Evolutionary conservation across 2,797 vertebrate genomes (phyloP).

Genomic region (Pteronotus mesoamericanus): DNA sequence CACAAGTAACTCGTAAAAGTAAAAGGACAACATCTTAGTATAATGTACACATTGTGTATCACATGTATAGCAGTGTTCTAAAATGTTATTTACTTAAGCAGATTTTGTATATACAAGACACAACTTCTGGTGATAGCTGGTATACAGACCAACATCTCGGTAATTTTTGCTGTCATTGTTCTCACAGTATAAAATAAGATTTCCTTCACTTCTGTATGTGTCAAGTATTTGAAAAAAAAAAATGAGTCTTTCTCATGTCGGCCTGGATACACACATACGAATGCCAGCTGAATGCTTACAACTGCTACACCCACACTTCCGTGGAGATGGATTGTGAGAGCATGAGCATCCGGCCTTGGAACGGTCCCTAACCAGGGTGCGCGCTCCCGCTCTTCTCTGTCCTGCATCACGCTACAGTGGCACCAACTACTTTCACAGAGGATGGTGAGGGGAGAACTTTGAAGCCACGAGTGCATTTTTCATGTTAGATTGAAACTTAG

Average conservation of each 20-base stretch:
- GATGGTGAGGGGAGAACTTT: neutral
- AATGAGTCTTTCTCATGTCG: neutral
- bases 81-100: neutral
- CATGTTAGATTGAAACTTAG: neutral
- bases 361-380: too few relatives aligned
- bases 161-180: neutral
- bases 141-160: neutral
- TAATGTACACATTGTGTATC: neutral
- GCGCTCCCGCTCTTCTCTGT: too few relatives aligned
- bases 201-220: neutral
- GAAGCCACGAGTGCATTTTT: neutral
- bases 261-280: neutral
- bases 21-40: neutral
- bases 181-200: neutral
- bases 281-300: neutral
- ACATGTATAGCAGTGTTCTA: neutral
- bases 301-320: neutral
- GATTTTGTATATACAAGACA: neutral
- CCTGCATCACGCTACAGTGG: too few relatives aligned
- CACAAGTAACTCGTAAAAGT: neutral
- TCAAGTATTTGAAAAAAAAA: neutral
- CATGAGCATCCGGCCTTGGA: neutral
- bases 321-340: accelerated
- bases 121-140: neutral
- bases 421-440: neutral